Percentiles rank a stretch among this genome's conserved stretches.
Evolutionary conservation across 2,888 invertebrate genomes (phyloP).

Genomic region (Synergus umbraculus): DNA sequence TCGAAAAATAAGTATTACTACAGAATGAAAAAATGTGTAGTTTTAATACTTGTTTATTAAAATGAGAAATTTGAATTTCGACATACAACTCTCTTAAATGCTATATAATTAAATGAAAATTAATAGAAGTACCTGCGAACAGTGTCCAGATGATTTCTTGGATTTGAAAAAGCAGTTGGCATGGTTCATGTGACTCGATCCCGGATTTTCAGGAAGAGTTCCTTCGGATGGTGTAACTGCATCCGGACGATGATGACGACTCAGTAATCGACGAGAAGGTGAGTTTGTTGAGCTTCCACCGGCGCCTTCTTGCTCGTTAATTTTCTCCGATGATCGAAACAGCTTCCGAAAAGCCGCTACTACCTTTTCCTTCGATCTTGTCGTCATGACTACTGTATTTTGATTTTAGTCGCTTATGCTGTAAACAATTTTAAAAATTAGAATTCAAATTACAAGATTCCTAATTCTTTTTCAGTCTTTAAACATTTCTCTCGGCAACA

Average conservation of each 20-base stretch:
- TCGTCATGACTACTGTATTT: constrained; percentile 80
- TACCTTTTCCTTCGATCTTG: constrained; percentile 89
- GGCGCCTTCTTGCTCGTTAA: constrained; percentile 82
- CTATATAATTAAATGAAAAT: neutral
- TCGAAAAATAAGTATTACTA: too few relatives aligned
- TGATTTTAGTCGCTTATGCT: neutral
- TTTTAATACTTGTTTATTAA: too few relatives aligned
- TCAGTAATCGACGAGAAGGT: constrained; percentile 80
- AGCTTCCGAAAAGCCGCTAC: constrained; percentile 88
- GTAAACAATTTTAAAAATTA: neutral
- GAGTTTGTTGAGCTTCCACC: constrained; percentile 80
- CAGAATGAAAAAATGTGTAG: too few relatives aligned
- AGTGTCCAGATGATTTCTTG: constrained; percentile 66
- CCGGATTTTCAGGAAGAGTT: constrained; percentile 66
- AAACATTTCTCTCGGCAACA: neutral
- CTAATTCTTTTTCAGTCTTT: neutral
- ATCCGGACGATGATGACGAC: constrained; percentile 71
- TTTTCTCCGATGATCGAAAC: constrained; percentile 86
- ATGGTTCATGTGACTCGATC: constrained; percentile 65
- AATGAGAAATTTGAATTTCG: too few relatives aligned
- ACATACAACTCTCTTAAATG: too few relatives aligned
- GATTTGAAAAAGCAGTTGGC: constrained; percentile 71
- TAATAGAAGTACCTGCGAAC: constrained; percentile 64
- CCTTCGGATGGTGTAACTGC: constrained; percentile 73
- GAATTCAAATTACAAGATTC: neutral